Conservation (phyloP, 2,888 invertebrate genomes). For the Aphidius colemani region DNA sequence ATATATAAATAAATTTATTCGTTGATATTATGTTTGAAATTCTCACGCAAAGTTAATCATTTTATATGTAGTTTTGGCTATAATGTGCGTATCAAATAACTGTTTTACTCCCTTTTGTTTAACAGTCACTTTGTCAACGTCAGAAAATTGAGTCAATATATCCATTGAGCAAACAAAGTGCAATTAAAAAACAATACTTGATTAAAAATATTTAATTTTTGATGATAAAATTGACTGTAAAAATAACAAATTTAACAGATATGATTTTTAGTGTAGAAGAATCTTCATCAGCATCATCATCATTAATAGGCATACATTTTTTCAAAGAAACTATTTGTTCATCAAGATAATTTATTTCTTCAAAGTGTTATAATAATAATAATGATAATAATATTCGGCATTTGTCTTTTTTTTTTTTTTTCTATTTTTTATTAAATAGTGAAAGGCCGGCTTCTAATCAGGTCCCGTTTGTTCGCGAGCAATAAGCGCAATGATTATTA, state of each 20-base stretch:
- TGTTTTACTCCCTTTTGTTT: too few species aligned
- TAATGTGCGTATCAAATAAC: too few species aligned
- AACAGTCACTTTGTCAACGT: too few species aligned
- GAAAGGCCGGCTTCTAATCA: slow-evolving; percentile 37
- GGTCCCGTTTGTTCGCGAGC: slow-evolving; percentile 41
- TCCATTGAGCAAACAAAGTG: too few species aligned
- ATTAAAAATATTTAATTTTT: too few species aligned
- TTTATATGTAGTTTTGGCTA: neutral
- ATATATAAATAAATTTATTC: slow-evolving; percentile 1
- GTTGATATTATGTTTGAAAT: neutral
- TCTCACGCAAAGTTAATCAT: neutral
- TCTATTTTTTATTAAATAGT: neutral
- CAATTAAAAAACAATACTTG: too few species aligned
- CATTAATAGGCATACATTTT: neutral
- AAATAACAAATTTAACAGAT: too few species aligned
- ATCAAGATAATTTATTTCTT: neutral
- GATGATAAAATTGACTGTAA: too few species aligned
- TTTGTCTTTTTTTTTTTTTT: neutral
- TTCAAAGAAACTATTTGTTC: slow-evolving; percentile 1
- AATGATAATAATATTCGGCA: slow-evolving; percentile 4
- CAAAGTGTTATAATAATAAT: neutral
- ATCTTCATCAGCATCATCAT: neutral
- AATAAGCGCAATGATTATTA: slow-evolving; percentile 24
- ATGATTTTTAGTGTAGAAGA: too few species aligned
- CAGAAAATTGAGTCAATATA: too few species aligned